A percentile compares a stretch with the other conserved stretches of the same genome.
These are phyloP conservation scores for Melangyna quadrimaculata DNA, from an alignment of 2,888 invertebrate genomes.

Conservation along the genomic window DNA sequence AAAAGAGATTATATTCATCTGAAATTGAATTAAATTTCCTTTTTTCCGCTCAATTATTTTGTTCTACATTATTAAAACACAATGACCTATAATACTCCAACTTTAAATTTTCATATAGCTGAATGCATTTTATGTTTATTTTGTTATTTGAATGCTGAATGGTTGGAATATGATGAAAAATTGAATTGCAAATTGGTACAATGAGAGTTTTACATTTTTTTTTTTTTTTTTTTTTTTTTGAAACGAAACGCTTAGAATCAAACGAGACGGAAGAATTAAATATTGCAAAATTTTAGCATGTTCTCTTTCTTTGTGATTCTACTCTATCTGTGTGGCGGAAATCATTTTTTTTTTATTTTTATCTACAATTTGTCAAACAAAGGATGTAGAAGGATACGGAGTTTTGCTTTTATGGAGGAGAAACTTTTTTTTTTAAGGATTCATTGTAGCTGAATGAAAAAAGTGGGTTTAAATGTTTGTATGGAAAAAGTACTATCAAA, in stretches of 20 bases:
- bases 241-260: background rate
- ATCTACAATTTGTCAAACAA: background rate
- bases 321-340: background rate
- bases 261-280: slow-evolving; percentile 14
- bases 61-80: slow-evolving; percentile 42
- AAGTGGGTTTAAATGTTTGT: background rate
- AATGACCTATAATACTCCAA: slow-evolving; percentile 9
- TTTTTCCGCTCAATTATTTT: background rate
- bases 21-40: slow-evolving; percentile 37
- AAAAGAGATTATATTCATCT: background rate
- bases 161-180: slow-evolving; percentile 20
- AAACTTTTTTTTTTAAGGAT: background rate
- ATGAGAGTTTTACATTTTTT: background rate
- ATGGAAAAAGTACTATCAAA: background rate
- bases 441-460: background rate
- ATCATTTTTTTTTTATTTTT: background rate
- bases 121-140: slow-evolving; percentile 19
- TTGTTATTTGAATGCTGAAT: slow-evolving; percentile 23
- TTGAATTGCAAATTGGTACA: slow-evolving; percentile 35
- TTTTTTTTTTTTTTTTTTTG: background rate
- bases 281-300: background rate
- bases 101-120: background rate
- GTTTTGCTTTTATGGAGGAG: background rate
- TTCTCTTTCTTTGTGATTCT: background rate
- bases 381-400: background rate